A percentile compares a stretch with the other conserved stretches of the same genome.
phyloP scores from a whole-genome alignment of 2,113 vertebrate genomes.

The Corythornis cristatus region DNA sequence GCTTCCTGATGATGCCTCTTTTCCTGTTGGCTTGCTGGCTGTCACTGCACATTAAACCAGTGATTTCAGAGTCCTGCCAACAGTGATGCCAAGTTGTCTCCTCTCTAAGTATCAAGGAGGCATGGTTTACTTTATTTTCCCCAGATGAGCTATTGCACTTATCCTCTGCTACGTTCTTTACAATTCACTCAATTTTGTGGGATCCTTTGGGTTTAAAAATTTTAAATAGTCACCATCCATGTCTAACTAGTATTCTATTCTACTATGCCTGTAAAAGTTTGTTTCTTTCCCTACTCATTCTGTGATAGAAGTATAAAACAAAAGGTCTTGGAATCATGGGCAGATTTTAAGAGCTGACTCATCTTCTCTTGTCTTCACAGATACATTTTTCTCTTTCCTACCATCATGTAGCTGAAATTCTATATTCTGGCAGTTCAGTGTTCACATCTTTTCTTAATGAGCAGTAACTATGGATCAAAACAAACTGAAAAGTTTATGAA shows the following conservation, averaged over 20 bases:
- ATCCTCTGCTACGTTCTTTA: background rate
- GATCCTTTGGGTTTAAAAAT: background rate
- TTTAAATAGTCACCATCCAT: background rate
- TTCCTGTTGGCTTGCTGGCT: background rate
- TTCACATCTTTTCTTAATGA: background rate
- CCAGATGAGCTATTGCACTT: background rate
- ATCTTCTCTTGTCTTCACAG: background rate
- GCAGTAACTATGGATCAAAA: background rate
- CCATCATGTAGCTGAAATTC: background rate
- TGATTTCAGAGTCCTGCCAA: background rate
- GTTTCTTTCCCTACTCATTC: background rate
- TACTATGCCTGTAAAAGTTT: background rate
- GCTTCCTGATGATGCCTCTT: background rate
- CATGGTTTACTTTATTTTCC: background rate
- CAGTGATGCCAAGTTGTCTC: background rate
- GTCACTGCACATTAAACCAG: background rate
- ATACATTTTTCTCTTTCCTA: background rate
- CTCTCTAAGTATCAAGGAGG: background rate
- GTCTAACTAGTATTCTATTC: background rate
- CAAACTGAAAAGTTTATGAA: background rate
- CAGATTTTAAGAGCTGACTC: background rate
- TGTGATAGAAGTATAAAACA: background rate
- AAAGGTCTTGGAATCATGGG: background rate
- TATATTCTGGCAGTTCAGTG: background rate
- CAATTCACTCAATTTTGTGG: background rate